Evolutionary conservation across 30 jellyfish, hydroid and myxozoan genomes (phyloP).

Genomic region (Cassiopea xamachana): DNA sequence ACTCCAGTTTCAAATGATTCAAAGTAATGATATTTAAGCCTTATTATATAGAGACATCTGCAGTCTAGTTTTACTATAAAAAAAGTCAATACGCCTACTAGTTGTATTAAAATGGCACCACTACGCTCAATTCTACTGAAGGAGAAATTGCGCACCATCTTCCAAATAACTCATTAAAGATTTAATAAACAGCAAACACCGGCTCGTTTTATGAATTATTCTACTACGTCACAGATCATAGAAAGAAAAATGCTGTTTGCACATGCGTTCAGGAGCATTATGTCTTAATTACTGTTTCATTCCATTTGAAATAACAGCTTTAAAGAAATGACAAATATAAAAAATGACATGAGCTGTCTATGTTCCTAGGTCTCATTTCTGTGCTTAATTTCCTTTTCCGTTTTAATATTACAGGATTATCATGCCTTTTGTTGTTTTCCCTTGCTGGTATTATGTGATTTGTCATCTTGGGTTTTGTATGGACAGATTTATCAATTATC

Average conservation of each 20-base stretch:
- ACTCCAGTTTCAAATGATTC: too few species aligned
- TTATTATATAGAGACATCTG: too few species aligned
- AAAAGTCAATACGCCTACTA: too few species aligned
- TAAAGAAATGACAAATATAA: not conserved
- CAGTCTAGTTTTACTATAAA: too few species aligned
- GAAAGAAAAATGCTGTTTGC: not conserved
- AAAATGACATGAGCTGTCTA: not conserved
- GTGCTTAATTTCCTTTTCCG: constrained; percentile 6
- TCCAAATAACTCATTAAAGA: not conserved
- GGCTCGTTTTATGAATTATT: not conserved
- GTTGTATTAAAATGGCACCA: too few species aligned
- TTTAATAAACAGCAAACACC: not conserved
- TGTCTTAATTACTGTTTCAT: not conserved
- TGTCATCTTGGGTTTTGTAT: not conserved
- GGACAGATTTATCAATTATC: not conserved
- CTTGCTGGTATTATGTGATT: not conserved
- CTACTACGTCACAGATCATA: not conserved
- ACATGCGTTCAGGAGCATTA: not conserved
- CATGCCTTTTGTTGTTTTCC: not conserved
- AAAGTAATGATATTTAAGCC: too few species aligned
- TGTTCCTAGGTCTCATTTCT: not conserved
- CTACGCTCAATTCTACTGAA: not conserved
- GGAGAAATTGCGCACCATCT: not conserved
- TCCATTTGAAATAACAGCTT: not conserved
- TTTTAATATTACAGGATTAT: not conserved